Evolutionary conservation across 2,113 vertebrate species (phyloP).

Genomic region (Rhinogobius similis): DNA sequence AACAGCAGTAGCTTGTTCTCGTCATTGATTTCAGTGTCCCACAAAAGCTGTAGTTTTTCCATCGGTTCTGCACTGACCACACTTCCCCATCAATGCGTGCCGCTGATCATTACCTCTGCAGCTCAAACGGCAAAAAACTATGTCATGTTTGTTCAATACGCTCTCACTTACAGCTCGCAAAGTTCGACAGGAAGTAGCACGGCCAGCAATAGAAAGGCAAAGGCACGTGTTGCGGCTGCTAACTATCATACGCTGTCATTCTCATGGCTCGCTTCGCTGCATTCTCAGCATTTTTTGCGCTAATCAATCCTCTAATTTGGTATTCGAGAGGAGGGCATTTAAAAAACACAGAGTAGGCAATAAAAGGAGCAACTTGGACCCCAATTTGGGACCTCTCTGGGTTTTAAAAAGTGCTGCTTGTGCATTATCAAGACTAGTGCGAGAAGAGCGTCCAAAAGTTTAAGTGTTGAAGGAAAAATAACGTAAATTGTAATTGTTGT

Average conservation of each 20-base stretch:
- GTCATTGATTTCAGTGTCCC: conserved; percentile 18
- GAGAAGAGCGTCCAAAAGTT: not conserved
- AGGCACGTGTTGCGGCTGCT: conserved; percentile 9
- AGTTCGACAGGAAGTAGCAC: conserved; percentile 57
- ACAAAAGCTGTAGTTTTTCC: conserved; percentile 12
- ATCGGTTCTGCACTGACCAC: conserved; percentile 5
- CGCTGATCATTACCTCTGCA: conserved; percentile 45
- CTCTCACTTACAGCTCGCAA: conserved; percentile 60
- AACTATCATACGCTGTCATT: conserved; percentile 6
- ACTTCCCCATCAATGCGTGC: conserved; percentile 45
- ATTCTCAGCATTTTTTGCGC: conserved; percentile 52
- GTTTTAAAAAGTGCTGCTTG: conserved; percentile 24
- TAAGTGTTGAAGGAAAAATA: too few species aligned
- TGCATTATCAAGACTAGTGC: conserved; percentile 14
- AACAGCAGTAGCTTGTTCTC: conserved; percentile 23
- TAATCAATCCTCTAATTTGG: conserved; percentile 42
- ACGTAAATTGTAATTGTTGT: too few species aligned
- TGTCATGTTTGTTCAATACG: conserved; percentile 54
- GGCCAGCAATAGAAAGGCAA: conserved; percentile 9
- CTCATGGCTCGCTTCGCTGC: conserved; percentile 33
- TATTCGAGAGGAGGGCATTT: conserved; percentile 23
- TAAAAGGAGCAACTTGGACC: not conserved
- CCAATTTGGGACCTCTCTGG: conserved; percentile 16
- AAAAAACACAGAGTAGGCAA: not conserved
- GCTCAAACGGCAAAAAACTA: conserved; percentile 33